Conservation (phyloP, 2,113 vertebrate genomes). For the Antennarius striatus region DNA sequence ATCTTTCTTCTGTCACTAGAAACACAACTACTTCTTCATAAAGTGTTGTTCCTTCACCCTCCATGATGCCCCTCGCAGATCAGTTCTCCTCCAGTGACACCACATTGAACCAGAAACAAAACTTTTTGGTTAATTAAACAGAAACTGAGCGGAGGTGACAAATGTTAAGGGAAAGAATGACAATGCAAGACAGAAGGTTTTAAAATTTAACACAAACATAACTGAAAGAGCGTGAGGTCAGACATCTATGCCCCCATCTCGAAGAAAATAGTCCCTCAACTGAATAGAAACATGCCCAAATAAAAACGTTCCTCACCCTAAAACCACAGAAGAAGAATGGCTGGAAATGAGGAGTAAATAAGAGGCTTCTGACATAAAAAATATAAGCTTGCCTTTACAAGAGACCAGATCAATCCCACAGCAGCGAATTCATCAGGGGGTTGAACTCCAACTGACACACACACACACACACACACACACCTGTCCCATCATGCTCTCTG, state of each 20-base stretch:
- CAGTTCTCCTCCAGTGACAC: constrained; percentile 16
- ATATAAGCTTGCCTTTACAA: constrained; percentile 34
- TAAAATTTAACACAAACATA: constrained; percentile 41
- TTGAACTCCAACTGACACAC: constrained; percentile 42
- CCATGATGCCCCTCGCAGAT: not conserved
- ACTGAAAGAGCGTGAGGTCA: constrained; percentile 15
- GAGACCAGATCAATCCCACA: constrained; percentile 55
- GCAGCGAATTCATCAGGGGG: constrained; percentile 43
- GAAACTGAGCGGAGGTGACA: constrained; percentile 3
- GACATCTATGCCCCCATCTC: constrained; percentile 28
- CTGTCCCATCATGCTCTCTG: constrained; percentile 20
- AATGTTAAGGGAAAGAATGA: not conserved
- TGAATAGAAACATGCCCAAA: constrained; percentile 38
- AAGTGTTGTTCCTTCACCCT: not conserved
- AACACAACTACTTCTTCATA: constrained; percentile 7
- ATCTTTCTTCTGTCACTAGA: constrained; percentile 24
- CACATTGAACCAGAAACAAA: not conserved
- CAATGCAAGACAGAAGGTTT: constrained; percentile 1
- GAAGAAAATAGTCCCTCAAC: constrained; percentile 19
- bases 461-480: not conserved
- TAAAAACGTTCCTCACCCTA: constrained; percentile 17
- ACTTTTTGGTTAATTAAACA: constrained; percentile 13
- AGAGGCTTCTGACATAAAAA: constrained; percentile 2
- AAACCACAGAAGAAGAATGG: not conserved
- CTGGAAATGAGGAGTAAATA: constrained; percentile 21